Evolutionary conservation across 2,888 invertebrate genomes (phyloP).

Genomic region (Tortricodes alternella): DNA sequence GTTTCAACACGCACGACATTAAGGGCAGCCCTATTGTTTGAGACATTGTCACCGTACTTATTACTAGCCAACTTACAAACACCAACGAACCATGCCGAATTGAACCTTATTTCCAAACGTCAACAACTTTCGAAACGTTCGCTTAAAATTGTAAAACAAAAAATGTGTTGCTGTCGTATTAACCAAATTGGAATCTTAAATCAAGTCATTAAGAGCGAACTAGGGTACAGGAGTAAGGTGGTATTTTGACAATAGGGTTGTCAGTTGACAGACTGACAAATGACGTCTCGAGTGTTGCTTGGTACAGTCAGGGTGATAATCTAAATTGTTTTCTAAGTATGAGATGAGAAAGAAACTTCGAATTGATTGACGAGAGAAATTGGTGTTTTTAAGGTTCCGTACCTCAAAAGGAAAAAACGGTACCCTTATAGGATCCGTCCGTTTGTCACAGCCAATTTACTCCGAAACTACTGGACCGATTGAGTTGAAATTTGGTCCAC

Average conservation of each 20-base stretch:
- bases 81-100: not conserved
- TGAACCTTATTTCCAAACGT: not conserved
- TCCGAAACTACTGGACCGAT: no score
- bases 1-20: conserved; percentile 24
- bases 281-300: conserved; percentile 24
- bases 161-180: not conserved
- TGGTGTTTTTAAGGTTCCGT: no score
- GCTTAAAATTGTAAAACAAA: not conserved
- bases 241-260: conserved; percentile 24
- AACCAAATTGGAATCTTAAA: not conserved
- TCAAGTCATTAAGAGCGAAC: not conserved
- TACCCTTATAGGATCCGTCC: no score
- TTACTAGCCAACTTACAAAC: conserved; percentile 1
- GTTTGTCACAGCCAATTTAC: no score
- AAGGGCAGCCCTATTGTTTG: conserved; percentile 30
- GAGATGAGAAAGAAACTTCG: conserved; percentile 2
- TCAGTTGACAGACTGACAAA: conserved; percentile 28
- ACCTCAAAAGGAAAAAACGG: not conserved
- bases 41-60: conserved; percentile 31
- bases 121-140: not conserved
- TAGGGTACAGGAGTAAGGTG: not conserved
- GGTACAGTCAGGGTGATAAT: conserved; percentile 17
- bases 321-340: conserved; percentile 9
- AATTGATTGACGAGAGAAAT: not conserved
- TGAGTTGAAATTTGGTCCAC: no score